Evolutionary conservation across 2,113 vertebrate species (phyloP).

Genomic region (Lagopus muta): DNA sequence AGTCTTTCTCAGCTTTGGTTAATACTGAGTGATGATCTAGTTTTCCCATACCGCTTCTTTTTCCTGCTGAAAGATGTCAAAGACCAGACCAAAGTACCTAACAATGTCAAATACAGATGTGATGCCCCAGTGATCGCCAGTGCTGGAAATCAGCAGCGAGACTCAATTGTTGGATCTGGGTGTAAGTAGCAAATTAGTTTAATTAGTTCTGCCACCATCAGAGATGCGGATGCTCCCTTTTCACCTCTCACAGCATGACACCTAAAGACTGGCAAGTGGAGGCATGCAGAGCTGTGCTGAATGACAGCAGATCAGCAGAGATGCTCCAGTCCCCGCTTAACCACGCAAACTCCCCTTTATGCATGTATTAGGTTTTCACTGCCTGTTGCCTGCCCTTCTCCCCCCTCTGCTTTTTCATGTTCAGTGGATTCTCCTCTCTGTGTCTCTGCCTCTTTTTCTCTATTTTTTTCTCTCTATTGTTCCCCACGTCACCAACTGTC

Average conservation of each 20-base stretch:
- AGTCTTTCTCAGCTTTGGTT: conserved; percentile 4
- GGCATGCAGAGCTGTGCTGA: not conserved
- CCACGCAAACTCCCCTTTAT: conserved; percentile 37
- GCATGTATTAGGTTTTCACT: conserved; percentile 50
- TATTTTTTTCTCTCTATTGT: conserved; percentile 88
- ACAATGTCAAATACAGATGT: not conserved
- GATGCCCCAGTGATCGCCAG: not conserved
- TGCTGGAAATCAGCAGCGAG: not conserved
- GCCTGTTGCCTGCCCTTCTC: conserved; percentile 43
- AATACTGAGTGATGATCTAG: not conserved
- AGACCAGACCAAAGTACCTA: not conserved
- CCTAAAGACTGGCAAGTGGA: not conserved
- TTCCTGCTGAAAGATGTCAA: not conserved
- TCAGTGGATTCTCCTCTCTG: conserved; percentile 70
- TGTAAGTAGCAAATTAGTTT: not conserved
- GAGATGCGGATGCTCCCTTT: not conserved
- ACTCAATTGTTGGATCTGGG: not conserved
- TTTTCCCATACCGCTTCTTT: not conserved
- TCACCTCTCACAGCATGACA: not conserved
- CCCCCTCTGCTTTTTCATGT: conserved; percentile 59
- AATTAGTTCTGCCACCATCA: not conserved
- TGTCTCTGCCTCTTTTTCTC: conserved; percentile 69
- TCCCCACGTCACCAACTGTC: conserved; percentile 87
- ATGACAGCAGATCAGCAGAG: conserved; percentile 19
- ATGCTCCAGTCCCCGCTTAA: conserved; percentile 28